Base-by-base conservation (phyloP, 2,797 vertebrate species). In the Smutsia temminckii region DNA sequence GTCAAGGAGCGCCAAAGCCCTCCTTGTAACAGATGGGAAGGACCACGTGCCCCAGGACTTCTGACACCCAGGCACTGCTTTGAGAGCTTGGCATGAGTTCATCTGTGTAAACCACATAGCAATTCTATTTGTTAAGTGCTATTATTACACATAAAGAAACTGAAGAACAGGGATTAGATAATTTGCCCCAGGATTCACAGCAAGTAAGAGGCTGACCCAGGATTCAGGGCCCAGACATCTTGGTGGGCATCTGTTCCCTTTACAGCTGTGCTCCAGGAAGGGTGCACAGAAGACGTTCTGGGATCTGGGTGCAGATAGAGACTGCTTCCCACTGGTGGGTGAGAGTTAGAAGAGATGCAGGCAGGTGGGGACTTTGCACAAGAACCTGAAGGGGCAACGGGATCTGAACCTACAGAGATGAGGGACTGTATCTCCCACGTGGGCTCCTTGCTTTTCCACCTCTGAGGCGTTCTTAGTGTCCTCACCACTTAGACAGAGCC, bases 21-120 rank as follows among this genome's bases (percentile, higher is more conserved):
- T 68, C 42, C 25, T 7, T 7, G 64, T 46, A 42, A 42, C 8
- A 14, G 83, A 51, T 5, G 17, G 72, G 57, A 49, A 69, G n/a
- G 2, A n/a, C 34, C 0, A 0, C 7, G 49, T 29, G 27, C 16
- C 37, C 6, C 6, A 3, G 79, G 2, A 4, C 57, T 59, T 3
- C 37, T 1, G 6, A 23, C 18, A 29, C 4, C 5, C 5, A 3
- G 27, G 27, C 13, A 4, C 8, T 37, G 9, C 53, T 71, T 13
- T 1, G n/a, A 91, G 40, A 66, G 32, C 34, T 89, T n/a, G 51
- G 37, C 21, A 7, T 10, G 12, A 18, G 6, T 7, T 46, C 32
- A 27, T 7, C 20, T 0, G 3, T 21, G 13, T 17, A 32, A 72
- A 27, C 21, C 46, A 37, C 12, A 37, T 0, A 2, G 16, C 6